phyloP scores from a whole-genome alignment of 2,113 vertebrate species.

The Notechis scutatus region DNA sequence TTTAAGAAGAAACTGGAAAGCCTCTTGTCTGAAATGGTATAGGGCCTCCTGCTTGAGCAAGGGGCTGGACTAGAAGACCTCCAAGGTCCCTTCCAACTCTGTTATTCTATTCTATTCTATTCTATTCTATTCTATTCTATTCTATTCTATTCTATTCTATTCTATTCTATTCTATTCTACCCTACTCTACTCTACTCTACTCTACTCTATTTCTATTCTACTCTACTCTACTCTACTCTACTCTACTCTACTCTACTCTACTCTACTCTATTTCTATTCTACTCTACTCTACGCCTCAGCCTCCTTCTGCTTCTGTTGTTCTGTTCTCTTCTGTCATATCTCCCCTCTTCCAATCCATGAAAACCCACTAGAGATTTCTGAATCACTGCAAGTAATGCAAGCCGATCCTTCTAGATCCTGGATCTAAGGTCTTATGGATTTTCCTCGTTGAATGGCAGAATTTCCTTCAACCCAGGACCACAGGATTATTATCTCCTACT shows the following conservation, averaged over 20 bases:
- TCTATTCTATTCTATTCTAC: too few species aligned
- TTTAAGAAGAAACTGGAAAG: not conserved
- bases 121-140: too few species aligned
- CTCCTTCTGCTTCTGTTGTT: too few species aligned
- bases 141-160: too few species aligned
- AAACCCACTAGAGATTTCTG: not conserved
- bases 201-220: too few species aligned
- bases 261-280: too few species aligned
- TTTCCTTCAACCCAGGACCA: not conserved
- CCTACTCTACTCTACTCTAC: too few species aligned
- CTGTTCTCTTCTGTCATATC: not conserved
- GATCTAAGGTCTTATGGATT: not conserved
- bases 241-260: too few species aligned
- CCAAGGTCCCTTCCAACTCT: not conserved
- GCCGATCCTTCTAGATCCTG: not conserved
- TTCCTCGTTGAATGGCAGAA: not conserved
- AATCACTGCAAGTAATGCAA: not conserved
- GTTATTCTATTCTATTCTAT: too few species aligned
- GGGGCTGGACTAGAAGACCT: not conserved
- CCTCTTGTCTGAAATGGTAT: not conserved
- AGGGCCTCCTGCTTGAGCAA: not conserved
- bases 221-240: too few species aligned
- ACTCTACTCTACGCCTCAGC: too few species aligned
- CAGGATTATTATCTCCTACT: not conserved
- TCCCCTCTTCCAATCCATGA: not conserved